phyloP scores from a whole-genome alignment of 1,140 invertebrate species.

The Diprion similis region DNA sequence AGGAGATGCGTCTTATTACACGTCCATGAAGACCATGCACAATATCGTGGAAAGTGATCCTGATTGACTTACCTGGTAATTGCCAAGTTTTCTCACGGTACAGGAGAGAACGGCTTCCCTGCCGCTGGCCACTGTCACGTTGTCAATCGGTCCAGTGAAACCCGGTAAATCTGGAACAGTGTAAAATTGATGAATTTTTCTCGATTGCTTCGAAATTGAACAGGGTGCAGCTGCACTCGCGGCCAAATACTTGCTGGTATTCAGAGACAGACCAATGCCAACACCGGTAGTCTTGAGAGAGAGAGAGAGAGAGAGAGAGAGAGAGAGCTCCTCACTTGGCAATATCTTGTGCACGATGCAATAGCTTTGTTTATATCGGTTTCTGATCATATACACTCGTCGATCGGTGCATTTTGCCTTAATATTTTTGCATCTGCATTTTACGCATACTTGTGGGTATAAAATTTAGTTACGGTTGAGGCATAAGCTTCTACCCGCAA shows the following conservation, averaged over 20 bases:
- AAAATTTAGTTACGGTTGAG: neutral
- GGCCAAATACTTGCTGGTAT: neutral
- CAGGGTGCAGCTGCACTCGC: neutral
- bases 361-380: conserved; percentile 3
- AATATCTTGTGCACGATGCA: neutral
- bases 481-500: too few relatives aligned
- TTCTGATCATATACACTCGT: neutral
- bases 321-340: neutral
- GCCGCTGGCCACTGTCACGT: conserved; percentile 83
- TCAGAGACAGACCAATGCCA: conserved; percentile 17
- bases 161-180: conserved; percentile 65
- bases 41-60: neutral
- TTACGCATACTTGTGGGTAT: neutral
- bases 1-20: neutral
- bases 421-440: too few relatives aligned
- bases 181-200: conserved; percentile 9
- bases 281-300: conserved; percentile 16
- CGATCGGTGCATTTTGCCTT: neutral
- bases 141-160: conserved; percentile 80
- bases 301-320: neutral
- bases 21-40: neutral
- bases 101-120: conserved; percentile 84
- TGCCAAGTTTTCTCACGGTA: conserved; percentile 79
- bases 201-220: conserved; percentile 7
- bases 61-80: conserved; percentile 75